A percentile compares a stretch with the other conserved stretches of the same genome.
Conservation (phyloP, 2,113 vertebrate genomes). For the Riparia riparia region DNA sequence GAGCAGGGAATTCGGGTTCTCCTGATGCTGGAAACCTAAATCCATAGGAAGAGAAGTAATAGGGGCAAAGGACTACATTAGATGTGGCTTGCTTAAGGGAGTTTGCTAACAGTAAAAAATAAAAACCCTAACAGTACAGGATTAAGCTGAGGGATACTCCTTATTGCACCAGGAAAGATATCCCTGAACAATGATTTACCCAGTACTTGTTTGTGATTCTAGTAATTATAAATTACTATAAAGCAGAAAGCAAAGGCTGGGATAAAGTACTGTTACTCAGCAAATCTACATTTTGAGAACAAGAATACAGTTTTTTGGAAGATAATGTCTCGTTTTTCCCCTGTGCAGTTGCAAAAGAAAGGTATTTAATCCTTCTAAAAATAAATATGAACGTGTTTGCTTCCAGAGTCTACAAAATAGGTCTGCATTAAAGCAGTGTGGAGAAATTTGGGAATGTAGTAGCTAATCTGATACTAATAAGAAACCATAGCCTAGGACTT, state of each 20-base stretch:
- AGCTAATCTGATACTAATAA: slow-evolving; percentile 6
- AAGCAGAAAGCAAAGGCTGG: not conserved
- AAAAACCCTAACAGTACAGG: not conserved
- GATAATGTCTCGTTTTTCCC: not conserved
- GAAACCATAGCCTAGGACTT: slow-evolving; percentile 26
- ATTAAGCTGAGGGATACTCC: not conserved
- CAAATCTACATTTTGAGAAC: not conserved
- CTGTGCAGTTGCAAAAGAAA: not conserved
- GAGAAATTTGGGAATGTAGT: not conserved
- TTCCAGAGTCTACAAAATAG: not conserved
- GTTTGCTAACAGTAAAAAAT: not conserved
- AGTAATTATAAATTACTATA: not conserved
- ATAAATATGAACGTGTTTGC: not conserved
- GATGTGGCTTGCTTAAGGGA: not conserved
- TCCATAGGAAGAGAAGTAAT: not conserved
- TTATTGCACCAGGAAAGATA: not conserved
- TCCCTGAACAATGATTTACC: not conserved
- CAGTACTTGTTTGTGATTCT: not conserved
- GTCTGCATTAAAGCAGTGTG: not conserved
- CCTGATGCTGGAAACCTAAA: not conserved
- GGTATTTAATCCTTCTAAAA: slow-evolving; percentile 19
- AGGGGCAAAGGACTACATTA: not conserved
- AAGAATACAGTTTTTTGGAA: not conserved
- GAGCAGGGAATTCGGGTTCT: not conserved
- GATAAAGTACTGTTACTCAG: not conserved